Evolutionary conservation across 1,140 invertebrate species (phyloP), one percentile per base, ranked within the genome.

Genomic region (Dryas iulia): DNA sequence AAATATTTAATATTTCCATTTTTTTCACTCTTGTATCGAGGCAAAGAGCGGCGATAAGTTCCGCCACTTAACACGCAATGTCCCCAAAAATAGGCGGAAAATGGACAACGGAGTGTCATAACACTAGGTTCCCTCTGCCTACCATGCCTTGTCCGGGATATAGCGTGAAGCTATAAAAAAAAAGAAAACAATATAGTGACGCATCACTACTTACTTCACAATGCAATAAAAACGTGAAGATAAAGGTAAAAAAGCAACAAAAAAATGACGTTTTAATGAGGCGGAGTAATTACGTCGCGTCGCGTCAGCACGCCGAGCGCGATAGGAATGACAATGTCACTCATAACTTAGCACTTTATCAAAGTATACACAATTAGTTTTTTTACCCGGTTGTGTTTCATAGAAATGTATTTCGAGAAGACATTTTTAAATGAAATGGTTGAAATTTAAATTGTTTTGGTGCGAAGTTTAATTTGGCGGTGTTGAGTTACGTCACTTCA

Each of bases 301-400:
- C 64, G 64, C 57, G 56, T 59, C 64, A 52, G 14, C 52, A 35
- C 30, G 63, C 28, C 26, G 24, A 14, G 18, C 58, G 47, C 26
- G 57, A 47, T 6, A 23, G 21, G 58, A 60, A 67, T 28, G 39
- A 65, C 23, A 52, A 23, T 12, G 3, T 1, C 57, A 24, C 35
- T 65, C 68, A 70, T 63, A 18, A 56, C 30, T 52, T 39, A 54
- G 61, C 56, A 65, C 56, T 59, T 60, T 59, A 53, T 64, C 61
- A 64, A 70, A 64, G 59, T 58, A 59, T 64, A 54, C 3, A 69
- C 53, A 57, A 62, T 56, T 62, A 69, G 3, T 6, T 56, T 30
- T 61, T 69, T 69, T 39, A 47, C 39, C 7, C 7, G 11, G 54
- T 23, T 33, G 21, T n/a, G 24, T 69, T 57, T 28, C 24, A 56